Evolutionary conservation across 64 coral and sea anemone species (phyloP).

Genomic region (Montipora capricornis): DNA sequence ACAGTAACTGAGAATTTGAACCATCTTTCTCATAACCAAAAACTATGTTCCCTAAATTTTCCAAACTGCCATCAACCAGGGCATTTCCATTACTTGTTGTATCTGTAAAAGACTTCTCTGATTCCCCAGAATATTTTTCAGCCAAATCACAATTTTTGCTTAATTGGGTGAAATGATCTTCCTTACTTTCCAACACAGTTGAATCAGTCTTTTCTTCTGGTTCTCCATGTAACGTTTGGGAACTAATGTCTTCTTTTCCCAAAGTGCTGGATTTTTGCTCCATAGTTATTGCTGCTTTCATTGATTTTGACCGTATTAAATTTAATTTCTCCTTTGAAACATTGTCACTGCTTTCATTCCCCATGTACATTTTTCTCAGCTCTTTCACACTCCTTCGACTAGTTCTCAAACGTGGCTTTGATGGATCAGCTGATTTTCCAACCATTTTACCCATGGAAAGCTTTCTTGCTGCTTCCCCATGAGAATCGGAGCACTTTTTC

Average conservation of each 20-base stretch:
- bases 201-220: not conserved
- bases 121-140: not conserved
- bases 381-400: constrained; percentile 34
- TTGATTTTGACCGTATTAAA: constrained; percentile 11
- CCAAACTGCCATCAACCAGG: not conserved
- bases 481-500: constrained; percentile 29
- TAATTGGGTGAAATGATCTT: not conserved
- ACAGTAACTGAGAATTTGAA: not conserved
- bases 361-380: constrained; percentile 49
- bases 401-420: not conserved
- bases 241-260: not conserved
- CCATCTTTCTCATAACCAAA: not conserved
- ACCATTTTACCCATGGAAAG: not conserved
- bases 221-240: not conserved
- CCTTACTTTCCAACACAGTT: not conserved
- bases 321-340: not conserved
- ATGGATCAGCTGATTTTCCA: not conserved
- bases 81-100: not conserved
- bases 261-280: not conserved
- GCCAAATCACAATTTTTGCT: not conserved
- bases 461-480: constrained; percentile 2
- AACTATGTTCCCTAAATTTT: not conserved
- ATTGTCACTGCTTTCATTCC: not conserved
- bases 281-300: not conserved
- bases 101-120: not conserved